Percentiles rank a stretch among this genome's conserved stretches.
These are phyloP conservation scores for Chalcosyrphus nemorum DNA, from an alignment of 2,888 invertebrate species.

Conservation along the genomic window DNA sequence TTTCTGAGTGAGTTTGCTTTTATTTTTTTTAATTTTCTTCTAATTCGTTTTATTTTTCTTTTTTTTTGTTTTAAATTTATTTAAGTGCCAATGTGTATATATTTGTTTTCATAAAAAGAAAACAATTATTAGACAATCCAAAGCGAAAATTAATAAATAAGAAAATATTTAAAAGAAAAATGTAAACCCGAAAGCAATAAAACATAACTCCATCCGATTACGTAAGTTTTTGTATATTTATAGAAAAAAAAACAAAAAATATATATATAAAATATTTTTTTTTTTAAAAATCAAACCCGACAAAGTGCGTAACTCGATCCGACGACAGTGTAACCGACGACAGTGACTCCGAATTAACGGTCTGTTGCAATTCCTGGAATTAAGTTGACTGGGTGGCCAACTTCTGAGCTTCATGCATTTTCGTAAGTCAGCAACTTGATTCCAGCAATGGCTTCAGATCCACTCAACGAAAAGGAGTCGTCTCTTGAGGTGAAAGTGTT, in stretches of 20 bases:
- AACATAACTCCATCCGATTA: constrained; percentile 63
- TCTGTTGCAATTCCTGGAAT: constrained; percentile 82
- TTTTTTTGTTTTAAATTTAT: too few species aligned
- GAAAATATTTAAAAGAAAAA: constrained; percentile 25
- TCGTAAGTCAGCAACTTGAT: constrained; percentile 82
- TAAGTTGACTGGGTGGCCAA: constrained; percentile 82
- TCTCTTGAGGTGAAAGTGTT: constrained; percentile 37
- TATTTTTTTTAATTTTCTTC: constrained; percentile 17
- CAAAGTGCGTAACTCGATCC: constrained; percentile 40
- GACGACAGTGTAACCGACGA: constrained; percentile 45
- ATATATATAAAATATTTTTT: background rate
- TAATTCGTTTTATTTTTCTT: constrained; percentile 3
- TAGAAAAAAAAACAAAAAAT: constrained; percentile 27
- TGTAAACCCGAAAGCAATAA: constrained; percentile 63
- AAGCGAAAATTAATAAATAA: constrained; percentile 28
- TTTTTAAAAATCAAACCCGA: constrained; percentile 11
- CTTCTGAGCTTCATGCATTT: constrained; percentile 78
- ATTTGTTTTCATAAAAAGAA: constrained; percentile 38
- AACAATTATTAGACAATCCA: constrained; percentile 69
- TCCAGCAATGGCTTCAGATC: constrained; percentile 81
- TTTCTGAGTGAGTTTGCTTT: constrained; percentile 31
- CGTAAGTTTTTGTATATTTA: constrained; percentile 65
- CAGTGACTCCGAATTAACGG: constrained; percentile 46
- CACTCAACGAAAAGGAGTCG: constrained; percentile 61
- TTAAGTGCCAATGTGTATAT: constrained; percentile 65